A percentile compares a stretch with the other conserved stretches of the same genome.
phyloP scores from a whole-genome alignment of 1,140 invertebrate genomes.

The Aplysia californica region DNA sequence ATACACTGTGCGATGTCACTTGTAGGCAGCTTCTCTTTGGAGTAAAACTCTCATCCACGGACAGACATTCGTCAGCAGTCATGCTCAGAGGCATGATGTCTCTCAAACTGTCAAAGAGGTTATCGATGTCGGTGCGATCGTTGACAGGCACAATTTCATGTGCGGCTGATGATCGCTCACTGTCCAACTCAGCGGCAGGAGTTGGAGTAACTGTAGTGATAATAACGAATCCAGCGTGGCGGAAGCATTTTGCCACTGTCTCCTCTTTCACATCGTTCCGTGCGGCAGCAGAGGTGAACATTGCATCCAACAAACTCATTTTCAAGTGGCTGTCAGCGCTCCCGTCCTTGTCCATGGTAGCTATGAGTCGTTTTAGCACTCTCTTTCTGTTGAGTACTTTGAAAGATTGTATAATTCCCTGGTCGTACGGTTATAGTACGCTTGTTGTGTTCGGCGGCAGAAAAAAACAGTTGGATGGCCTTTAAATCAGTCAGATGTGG shows the following conservation, averaged over 20 bases:
- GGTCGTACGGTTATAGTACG: slow-evolving; percentile 32
- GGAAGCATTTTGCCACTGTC: background rate
- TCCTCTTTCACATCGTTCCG: background rate
- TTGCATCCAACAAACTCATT: background rate
- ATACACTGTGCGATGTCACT: too few relatives aligned
- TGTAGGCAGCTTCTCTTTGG: too few relatives aligned
- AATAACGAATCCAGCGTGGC: background rate
- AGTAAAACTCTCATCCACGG: too few relatives aligned
- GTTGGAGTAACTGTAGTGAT: too few relatives aligned
- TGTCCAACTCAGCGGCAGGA: too few relatives aligned
- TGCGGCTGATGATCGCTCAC: too few relatives aligned
- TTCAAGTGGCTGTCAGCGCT: background rate
- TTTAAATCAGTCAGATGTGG: slow-evolving; percentile 27
- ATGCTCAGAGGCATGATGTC: too few relatives aligned
- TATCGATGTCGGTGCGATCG: too few relatives aligned
- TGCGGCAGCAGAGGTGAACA: background rate
- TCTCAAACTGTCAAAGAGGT: too few relatives aligned
- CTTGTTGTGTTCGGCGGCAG: slow-evolving; percentile 39
- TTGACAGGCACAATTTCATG: too few relatives aligned
- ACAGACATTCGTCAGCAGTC: too few relatives aligned
- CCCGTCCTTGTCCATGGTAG: background rate
- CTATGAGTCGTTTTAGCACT: background rate
- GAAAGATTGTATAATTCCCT: slow-evolving; percentile 6
- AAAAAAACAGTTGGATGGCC: slow-evolving; percentile 24
- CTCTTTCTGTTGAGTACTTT: background rate